Conservation (phyloP, 2,797 vertebrate species). For the Microhierax caerulescens region DNA sequence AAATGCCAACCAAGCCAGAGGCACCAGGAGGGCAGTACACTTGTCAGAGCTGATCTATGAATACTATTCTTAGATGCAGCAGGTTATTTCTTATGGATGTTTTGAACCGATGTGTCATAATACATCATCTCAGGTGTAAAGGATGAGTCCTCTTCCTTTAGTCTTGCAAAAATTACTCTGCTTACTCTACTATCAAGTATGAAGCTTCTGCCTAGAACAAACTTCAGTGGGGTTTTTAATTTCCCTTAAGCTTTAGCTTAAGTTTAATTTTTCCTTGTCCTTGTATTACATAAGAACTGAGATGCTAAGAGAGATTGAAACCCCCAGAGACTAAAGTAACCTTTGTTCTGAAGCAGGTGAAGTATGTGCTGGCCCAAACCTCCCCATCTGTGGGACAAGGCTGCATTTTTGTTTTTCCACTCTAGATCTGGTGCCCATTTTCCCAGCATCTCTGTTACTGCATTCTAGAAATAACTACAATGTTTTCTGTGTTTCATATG, state of each 20-base stretch:
- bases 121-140: background rate
- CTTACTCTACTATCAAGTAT: background rate
- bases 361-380: background rate
- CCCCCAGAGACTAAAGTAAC: background rate
- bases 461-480: background rate
- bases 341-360: background rate
- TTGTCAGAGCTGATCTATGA: constrained; percentile 29
- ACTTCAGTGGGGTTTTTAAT: background rate
- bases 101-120: constrained; percentile 15
- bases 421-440: background rate
- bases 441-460: background rate
- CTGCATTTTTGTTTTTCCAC: background rate
- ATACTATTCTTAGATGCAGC: constrained; percentile 1
- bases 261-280: background rate
- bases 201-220: background rate
- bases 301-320: background rate
- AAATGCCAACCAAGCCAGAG: background rate
- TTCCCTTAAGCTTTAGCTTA: background rate
- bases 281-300: background rate
- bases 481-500: background rate
- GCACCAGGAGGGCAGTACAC: background rate
- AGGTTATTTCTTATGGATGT: constrained; percentile 34
- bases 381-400: background rate
- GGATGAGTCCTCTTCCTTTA: background rate
- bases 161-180: background rate